Conservation (phyloP, 2,888 invertebrate species). For the Agonum fuliginosum region DNA sequence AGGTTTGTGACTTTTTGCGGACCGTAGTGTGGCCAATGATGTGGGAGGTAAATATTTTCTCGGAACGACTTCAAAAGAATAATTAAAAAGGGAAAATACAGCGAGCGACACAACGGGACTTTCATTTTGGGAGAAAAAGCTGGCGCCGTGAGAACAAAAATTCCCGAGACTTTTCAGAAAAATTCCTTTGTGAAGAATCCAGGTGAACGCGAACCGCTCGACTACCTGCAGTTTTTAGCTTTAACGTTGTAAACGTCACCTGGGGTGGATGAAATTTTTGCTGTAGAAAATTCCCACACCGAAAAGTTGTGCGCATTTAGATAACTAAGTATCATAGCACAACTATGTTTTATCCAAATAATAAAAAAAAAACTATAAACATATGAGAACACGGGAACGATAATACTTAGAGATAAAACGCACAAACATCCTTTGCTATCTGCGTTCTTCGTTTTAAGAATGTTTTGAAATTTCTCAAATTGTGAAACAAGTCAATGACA, state of each 20-base stretch:
- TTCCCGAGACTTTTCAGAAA: conserved; percentile 29
- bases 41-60: conserved; percentile 32
- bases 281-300: conserved; percentile 6
- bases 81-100: conserved; percentile 38
- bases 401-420: conserved; percentile 41
- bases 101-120: conserved; percentile 26
- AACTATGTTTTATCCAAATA: conserved; percentile 28
- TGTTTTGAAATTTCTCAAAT: conserved; percentile 42
- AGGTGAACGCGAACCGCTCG: conserved; percentile 21
- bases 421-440: conserved; percentile 29
- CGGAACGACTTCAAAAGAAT: conserved; percentile 31
- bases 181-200: conserved; percentile 39
- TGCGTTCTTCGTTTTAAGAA: conserved; percentile 5
- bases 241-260: conserved; percentile 3
- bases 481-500: conserved; percentile 47
- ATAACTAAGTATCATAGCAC: conserved; percentile 7
- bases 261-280: conserved; percentile 1
- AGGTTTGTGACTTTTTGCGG: too few relatives aligned
- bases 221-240: conserved; percentile 25
- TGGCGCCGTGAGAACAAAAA: conserved; percentile 30
- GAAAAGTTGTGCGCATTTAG: conserved; percentile 7
- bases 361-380: conserved; percentile 34
- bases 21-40: too few relatives aligned
- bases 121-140: conserved; percentile 8
- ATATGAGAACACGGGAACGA: conserved; percentile 8